phyloP scores from a whole-genome alignment of 1,140 invertebrate species.

The Philopotamus ludificatus region DNA sequence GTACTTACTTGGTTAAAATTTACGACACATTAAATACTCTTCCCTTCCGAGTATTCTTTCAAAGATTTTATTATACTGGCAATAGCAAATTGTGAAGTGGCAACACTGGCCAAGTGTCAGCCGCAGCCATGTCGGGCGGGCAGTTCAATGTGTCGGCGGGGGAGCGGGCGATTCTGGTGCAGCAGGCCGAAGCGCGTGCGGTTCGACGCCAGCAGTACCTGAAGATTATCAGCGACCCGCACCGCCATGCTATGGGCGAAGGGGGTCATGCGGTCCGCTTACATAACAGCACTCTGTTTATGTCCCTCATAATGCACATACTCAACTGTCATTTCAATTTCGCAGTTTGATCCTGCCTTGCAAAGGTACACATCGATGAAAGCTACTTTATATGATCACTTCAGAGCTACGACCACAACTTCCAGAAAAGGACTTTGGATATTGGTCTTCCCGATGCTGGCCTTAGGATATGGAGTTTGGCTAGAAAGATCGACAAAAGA shows the following conservation, averaged over 20 bases:
- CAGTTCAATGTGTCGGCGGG: no score
- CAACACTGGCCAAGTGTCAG: no score
- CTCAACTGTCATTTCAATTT: constrained; percentile 50
- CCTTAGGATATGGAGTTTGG: constrained; percentile 58
- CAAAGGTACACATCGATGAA: constrained; percentile 70
- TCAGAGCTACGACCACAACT: constrained; percentile 64
- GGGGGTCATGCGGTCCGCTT: constrained; percentile 61
- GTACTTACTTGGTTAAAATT: no score
- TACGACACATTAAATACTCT: no score
- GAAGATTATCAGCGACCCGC: constrained; percentile 68
- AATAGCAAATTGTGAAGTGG: no score
- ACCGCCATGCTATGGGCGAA: constrained; percentile 54
- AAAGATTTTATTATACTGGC: no score
- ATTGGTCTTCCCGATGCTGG: constrained; percentile 57
- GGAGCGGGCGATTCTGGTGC: no score
- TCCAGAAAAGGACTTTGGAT: constrained; percentile 54
- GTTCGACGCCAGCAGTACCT: constrained; percentile 65
- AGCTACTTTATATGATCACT: constrained; percentile 63
- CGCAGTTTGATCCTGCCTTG: constrained; percentile 74
- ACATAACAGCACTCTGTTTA: constrained; percentile 16
- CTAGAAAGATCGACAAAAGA: constrained; percentile 58
- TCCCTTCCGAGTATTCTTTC: no score
- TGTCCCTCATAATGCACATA: background rate
- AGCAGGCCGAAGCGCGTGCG: constrained; percentile 57
- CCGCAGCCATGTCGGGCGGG: no score